These are phyloP conservation scores for Zele albiditarsus DNA, from an alignment of 2,888 invertebrate genomes.

Conservation along the genomic window DNA sequence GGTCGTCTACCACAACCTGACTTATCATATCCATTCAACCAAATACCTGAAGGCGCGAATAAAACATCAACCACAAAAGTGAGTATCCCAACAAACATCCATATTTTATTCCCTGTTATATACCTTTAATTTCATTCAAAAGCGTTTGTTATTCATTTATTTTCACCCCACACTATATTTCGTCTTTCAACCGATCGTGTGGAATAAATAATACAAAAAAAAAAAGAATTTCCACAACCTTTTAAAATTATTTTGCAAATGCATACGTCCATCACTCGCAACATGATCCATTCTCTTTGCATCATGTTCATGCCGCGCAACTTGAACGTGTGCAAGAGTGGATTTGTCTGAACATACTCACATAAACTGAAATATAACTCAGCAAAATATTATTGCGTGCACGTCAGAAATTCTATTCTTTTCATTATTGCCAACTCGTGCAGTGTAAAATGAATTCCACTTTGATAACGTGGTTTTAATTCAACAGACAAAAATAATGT, in stretches of 20 bases:
- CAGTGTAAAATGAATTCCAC: conserved; percentile 4
- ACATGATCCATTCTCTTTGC: conserved; percentile 47
- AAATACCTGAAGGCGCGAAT: conserved; percentile 66
- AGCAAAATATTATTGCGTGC: conserved; percentile 10
- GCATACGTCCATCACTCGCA: conserved; percentile 44
- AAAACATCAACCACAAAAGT: conserved; percentile 68
- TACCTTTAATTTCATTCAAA: conserved; percentile 12
- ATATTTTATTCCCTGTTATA: neutral
- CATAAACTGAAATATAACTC: conserved; percentile 1
- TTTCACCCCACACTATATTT: neutral
- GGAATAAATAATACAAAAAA: conserved; percentile 5
- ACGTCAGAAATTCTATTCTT: conserved; percentile 6
- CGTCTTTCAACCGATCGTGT: neutral
- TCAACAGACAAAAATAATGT: conserved; percentile 4
- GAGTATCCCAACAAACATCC: conserved; percentile 43
- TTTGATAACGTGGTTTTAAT: conserved; percentile 6
- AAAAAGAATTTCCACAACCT: neutral
- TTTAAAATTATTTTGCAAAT: neutral
- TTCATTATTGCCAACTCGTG: conserved; percentile 3
- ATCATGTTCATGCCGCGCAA: conserved; percentile 40
- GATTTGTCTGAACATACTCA: neutral
- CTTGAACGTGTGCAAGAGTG: conserved; percentile 8
- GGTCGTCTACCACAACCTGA: conserved; percentile 49
- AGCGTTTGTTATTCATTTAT: neutral
- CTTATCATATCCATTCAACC: conserved; percentile 52